Base-by-base conservation (phyloP, 37 sponge, comb jelly and placozoan species). In the Crambe crambe region DNA sequence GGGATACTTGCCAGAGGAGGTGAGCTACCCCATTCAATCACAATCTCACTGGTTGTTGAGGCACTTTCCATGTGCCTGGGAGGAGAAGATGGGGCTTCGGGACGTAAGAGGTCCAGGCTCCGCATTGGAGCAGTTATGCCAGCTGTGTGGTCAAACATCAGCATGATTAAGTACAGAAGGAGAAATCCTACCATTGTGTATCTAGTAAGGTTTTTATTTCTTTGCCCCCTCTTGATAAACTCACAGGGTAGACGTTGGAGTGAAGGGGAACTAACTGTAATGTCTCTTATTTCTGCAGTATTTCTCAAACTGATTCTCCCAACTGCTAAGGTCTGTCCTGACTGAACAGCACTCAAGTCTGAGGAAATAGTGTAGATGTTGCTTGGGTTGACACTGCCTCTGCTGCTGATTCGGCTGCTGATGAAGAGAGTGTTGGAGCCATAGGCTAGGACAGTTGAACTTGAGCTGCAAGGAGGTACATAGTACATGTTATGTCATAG, bases 221-320 rank as follows among this genome's bases (percentile, higher is more conserved):
- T n/a, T n/a, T n/a, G 12, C 51, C 4, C 6, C 15, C 15, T 9
- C 15, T 8, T 27, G 30, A 23, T 21, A 61, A 9, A 34, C 57
- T 58, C 22, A 81, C 81, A 62, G 20, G 81, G 81, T 41, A 81
- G 34, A 22, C 63, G 63, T 40, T 81, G 81, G 31, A 72, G 47
- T 23, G 2, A 30, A 1, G 3, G 12, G 9, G 73, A 62, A 8
- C 26, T 21, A 0, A 71, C 64, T 20, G 25, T 6, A 0, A 81
- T 59, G 47, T 70, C 81, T 27, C 63, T 72, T 31, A 72, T 58
- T 56, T 26, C 63, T 2, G 17, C 3, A 39, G 4, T 58, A 1
- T 29, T 30, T 2, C 42, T 25, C 25, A 73, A 36, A 2, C 5
- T 1, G 21, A 72, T 72, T 0, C 12, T 40, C 31, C 73, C 81